Percentiles rank a stretch among this genome's conserved stretches.
Conservation (phyloP, 2,113 vertebrate species). For the Cyprinodon variegatus region DNA sequence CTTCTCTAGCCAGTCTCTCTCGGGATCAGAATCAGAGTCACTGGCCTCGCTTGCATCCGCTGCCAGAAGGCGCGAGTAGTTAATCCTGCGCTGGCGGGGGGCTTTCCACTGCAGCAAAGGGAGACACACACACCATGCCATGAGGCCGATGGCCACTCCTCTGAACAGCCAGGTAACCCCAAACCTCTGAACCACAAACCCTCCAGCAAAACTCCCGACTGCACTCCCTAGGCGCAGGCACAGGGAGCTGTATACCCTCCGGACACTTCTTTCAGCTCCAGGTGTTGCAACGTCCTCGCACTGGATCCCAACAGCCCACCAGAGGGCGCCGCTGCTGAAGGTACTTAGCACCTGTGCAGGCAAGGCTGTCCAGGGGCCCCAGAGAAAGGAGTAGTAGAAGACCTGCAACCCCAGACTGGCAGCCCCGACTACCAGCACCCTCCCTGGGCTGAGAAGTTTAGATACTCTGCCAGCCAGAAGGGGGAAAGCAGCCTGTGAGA, state of each 20-base stretch:
- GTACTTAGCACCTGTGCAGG: slow-evolving; percentile 81
- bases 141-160: slow-evolving; percentile 63
- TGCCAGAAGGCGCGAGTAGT: slow-evolving; percentile 87
- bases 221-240: slow-evolving; percentile 74
- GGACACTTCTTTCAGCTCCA: slow-evolving; percentile 79
- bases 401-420: slow-evolving; percentile 78
- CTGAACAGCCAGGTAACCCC: slow-evolving; percentile 78
- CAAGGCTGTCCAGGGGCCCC: slow-evolving; percentile 82
- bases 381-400: slow-evolving; percentile 87
- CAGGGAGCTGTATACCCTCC: slow-evolving; percentile 72
- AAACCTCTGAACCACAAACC: slow-evolving; percentile 76
- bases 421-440: slow-evolving; percentile 68
- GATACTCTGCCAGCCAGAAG: slow-evolving; percentile 68
- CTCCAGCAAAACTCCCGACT: slow-evolving; percentile 84
- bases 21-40: slow-evolving; percentile 85
- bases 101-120: slow-evolving; percentile 78
- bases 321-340: slow-evolving; percentile 80
- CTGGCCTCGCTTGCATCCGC: slow-evolving; percentile 84
- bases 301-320: slow-evolving; percentile 81
- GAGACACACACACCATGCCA: slow-evolving; percentile 81
- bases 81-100: slow-evolving; percentile 84
- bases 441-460: slow-evolving; percentile 69
- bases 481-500: slow-evolving; percentile 80
- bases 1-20: slow-evolving; percentile 89
- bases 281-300: slow-evolving; percentile 81